Percentiles rank a stretch among this genome's conserved stretches.
These are phyloP conservation scores for Cepaea nemoralis DNA, from an alignment of 1,140 invertebrate genomes.

Conservation along the genomic window DNA sequence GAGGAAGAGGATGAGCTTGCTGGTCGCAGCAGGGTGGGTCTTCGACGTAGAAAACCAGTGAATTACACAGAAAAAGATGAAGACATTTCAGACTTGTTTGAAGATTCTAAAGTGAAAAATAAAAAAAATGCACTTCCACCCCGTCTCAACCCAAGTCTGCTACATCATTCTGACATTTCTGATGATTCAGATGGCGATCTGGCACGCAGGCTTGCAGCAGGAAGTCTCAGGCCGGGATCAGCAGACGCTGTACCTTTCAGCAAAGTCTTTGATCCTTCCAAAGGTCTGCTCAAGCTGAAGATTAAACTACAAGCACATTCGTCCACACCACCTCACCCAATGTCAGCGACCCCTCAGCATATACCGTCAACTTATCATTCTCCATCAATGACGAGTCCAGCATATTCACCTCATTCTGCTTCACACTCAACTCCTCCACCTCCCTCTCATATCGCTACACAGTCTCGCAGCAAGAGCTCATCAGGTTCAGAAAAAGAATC, in stretches of 20 bases:
- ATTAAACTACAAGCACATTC: conserved; percentile 61
- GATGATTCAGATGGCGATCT: conserved; percentile 50
- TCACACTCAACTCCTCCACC: conserved; percentile 40
- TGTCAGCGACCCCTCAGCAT: conserved; percentile 37
- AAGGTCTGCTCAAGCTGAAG: conserved; percentile 70
- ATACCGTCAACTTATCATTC: conserved; percentile 28
- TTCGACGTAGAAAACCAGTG: conserved; percentile 33
- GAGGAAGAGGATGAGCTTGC: conserved; percentile 35
- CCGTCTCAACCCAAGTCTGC: background rate
- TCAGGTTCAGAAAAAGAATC: conserved; percentile 43
- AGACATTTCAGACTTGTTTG: conserved; percentile 40
- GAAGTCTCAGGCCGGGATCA: conserved; percentile 29
- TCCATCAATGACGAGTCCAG: conserved; percentile 33
- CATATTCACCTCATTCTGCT: conserved; percentile 32
- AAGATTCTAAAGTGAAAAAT: background rate
- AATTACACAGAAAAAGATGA: conserved; percentile 43
- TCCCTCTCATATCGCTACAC: conserved; percentile 34
- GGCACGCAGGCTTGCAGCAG: conserved; percentile 19
- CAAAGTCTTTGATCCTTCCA: conserved; percentile 64
- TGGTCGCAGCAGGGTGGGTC: conserved; percentile 32
- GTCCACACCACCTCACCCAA: conserved; percentile 26
- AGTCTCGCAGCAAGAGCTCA: conserved; percentile 38
- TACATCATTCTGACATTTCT: conserved; percentile 47
- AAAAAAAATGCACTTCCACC: conserved; percentile 3
- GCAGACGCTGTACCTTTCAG: conserved; percentile 58